phyloP scores from a whole-genome alignment of 2,113 vertebrate genomes.

The Notechis scutatus region DNA sequence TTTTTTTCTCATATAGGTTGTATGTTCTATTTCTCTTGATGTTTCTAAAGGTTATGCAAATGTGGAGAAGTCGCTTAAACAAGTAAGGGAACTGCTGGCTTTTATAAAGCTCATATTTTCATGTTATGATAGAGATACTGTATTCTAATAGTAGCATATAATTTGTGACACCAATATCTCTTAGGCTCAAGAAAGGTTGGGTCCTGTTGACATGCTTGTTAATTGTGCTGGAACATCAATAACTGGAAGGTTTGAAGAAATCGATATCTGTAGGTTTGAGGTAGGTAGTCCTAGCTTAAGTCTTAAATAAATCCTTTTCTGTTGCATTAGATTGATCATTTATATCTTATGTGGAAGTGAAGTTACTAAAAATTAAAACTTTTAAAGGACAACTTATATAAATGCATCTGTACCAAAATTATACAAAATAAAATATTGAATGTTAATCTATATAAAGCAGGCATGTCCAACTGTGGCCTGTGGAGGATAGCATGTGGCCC shows the following conservation, averaged over 20 bases:
- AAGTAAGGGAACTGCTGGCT: constrained; percentile 71
- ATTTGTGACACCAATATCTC: constrained; percentile 1
- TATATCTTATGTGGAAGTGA: neutral
- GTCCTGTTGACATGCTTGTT: constrained; percentile 96
- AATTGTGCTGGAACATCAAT: constrained; percentile 89
- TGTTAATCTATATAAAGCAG: neutral
- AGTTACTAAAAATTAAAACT: neutral
- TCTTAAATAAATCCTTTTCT: neutral
- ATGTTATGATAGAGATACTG: neutral
- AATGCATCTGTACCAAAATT: neutral
- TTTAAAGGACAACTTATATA: neutral
- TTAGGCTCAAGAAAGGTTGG: constrained; percentile 95
- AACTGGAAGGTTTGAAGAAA: constrained; percentile 90
- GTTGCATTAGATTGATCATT: neutral
- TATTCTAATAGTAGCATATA: neutral
- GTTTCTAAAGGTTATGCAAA: constrained; percentile 91
- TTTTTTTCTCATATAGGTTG: constrained; percentile 75
- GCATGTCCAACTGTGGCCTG: neutral
- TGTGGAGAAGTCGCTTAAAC: constrained; percentile 94
- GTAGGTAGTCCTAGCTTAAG: constrained; percentile 67
- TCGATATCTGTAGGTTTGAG: constrained; percentile 85
- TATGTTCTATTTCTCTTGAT: constrained; percentile 94
- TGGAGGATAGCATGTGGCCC: neutral
- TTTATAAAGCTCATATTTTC: neutral
- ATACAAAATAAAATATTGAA: neutral